Evolutionary conservation across 2,113 vertebrate genomes (phyloP).

Genomic region (Crotalus viridis): DNA sequence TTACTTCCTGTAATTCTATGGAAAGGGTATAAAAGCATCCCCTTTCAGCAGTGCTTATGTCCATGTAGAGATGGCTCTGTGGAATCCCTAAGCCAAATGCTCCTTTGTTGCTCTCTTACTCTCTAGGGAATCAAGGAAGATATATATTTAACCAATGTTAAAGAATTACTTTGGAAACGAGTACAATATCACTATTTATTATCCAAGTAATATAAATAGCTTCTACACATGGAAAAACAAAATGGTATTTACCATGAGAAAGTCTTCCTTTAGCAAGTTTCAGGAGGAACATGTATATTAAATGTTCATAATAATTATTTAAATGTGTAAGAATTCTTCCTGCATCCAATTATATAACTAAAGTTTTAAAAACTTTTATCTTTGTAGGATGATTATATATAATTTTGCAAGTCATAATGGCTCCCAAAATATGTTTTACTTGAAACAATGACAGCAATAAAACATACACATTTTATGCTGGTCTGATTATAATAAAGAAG

Average conservation of each 20-base stretch:
- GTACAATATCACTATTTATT: background rate
- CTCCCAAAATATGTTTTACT: background rate
- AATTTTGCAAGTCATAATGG: background rate
- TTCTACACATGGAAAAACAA: background rate
- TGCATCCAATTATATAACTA: background rate
- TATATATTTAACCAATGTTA: background rate
- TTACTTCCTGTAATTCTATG: background rate
- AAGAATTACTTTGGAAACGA: background rate
- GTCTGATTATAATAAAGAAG: background rate
- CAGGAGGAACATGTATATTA: constrained; percentile 2
- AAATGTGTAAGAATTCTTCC: constrained; percentile 15
- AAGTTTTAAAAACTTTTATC: background rate
- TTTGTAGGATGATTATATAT: background rate
- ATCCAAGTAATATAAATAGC: constrained; percentile 2
- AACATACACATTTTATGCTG: background rate
- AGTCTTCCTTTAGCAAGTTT: background rate
- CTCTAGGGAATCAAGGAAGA: background rate
- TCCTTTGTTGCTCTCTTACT: background rate
- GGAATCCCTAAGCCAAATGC: background rate
- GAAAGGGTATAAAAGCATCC: background rate
- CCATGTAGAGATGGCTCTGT: background rate
- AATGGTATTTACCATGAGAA: background rate
- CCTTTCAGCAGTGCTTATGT: background rate
- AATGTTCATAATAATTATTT: constrained; percentile 28
- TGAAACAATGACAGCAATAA: background rate